These are phyloP conservation scores for Agrotis puta DNA, from an alignment of 2,888 invertebrate genomes.

Conservation along the genomic window DNA sequence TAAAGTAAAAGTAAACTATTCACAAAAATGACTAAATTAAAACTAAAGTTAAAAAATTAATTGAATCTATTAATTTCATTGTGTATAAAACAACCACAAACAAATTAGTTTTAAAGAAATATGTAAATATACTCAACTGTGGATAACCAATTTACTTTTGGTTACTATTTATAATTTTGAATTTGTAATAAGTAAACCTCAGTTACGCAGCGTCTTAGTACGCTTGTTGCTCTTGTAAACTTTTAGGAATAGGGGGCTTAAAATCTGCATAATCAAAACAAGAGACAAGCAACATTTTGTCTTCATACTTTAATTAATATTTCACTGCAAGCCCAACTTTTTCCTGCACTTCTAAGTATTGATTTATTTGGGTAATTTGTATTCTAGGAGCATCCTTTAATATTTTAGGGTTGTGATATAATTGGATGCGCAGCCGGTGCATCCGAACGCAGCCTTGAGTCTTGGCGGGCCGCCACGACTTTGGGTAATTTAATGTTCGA, in stretches of 20 bases:
- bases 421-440: constrained; percentile 87
- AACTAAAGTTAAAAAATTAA: too few relatives aligned
- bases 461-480: constrained; percentile 85
- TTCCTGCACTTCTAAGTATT: constrained; percentile 65
- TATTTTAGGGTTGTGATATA: constrained; percentile 89
- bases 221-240: constrained; percentile 18
- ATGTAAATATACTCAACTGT: constrained; percentile 15
- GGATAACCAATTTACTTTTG: constrained; percentile 20
- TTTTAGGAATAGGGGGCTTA: constrained; percentile 34
- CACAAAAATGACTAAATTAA: too few relatives aligned
- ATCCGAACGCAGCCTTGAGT: constrained; percentile 82
- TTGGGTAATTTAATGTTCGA: constrained; percentile 84
- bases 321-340: constrained; percentile 42
- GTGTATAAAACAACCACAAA: constrained; percentile 5
- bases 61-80: constrained; percentile 6
- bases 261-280: constrained; percentile 49
- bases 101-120: constrained; percentile 20
- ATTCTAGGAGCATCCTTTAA: constrained; percentile 84
- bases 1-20: too few relatives aligned
- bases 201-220: constrained; percentile 14
- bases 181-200: constrained; percentile 31
- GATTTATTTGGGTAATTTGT: constrained; percentile 83
- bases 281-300: constrained; percentile 39
- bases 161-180: constrained; percentile 15
- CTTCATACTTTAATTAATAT: constrained; percentile 52